Evolutionary conservation across 1,140 invertebrate species (phyloP), one percentile per base, ranked within the genome.

Genomic region (Megalonaias nervosa): DNA sequence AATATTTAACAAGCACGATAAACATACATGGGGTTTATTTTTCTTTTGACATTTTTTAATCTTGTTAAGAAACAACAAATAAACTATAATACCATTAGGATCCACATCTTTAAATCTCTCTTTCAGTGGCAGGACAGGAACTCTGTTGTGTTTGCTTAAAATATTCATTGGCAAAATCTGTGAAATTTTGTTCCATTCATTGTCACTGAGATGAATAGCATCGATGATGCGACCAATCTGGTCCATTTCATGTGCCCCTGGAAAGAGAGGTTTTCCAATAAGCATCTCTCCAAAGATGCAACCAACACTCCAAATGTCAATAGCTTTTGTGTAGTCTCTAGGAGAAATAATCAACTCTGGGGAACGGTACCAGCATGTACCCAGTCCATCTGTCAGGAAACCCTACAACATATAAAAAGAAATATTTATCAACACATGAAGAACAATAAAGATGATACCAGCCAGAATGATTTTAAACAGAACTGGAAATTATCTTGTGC

Each of bases 311-410:
- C 97, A 99, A 17, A 86, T 72, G 59, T 86, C 85, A n/a, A 83
- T 98, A 31, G 97, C 98, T 91, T 99, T 99, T 75, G 97, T 99
- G 91, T 99, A 99, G 71, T 98, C 98, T 94, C 90, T 91, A 0
- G 97, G 98, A 91, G 99, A 99, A 68, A 99, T 94, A 97, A 99
- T 99, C 83, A 99, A 98, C 93, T 99, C 98, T 19, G 98, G 98
- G 67, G 98, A 98, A 82, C 98, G 93, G 88, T 99, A 99, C 97
- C 97, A 99, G 57, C 98, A 93, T 31, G 98, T 99, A 65, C 98
- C 98, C 64, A 99, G 97, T 91, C 99, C 99, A 86, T 99, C 98
- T 79, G 98, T 99, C 59, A 99, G 93, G 91, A 99, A 99, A 77
- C 98, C 98, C 84, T 85, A 38, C 17, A 74, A 69, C 55, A 71